Evolutionary conservation across 1,140 invertebrate genomes (phyloP).

Genomic region (Mylabris phalerata): DNA sequence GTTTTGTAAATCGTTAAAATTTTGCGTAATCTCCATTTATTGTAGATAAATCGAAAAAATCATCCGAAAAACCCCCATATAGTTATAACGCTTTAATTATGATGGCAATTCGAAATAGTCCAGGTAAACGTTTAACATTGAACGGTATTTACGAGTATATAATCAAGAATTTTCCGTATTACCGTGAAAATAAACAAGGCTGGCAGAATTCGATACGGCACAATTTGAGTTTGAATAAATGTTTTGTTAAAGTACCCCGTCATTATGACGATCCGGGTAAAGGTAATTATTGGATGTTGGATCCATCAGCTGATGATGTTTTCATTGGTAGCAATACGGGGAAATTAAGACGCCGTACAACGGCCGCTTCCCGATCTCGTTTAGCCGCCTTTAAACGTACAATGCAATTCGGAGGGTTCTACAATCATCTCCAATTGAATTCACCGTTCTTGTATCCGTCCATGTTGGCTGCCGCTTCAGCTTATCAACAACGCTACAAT

Average conservation of each 20-base stretch:
- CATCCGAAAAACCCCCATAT: conserved; percentile 87
- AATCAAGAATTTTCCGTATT: conserved; percentile 97
- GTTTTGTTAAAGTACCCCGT: conserved; percentile 93
- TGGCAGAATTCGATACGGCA: conserved; percentile 99
- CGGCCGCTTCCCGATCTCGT: conserved; percentile 75
- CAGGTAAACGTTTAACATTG: conserved; percentile 89
- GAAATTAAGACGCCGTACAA: conserved; percentile 81
- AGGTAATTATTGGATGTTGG: conserved; percentile 96
- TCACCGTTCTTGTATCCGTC: conserved; percentile 23
- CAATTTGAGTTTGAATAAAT: conserved; percentile 95
- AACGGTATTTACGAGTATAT: conserved; percentile 99
- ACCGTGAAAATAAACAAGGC: conserved; percentile 94
- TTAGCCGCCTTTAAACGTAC: conserved; percentile 81
- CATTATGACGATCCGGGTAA: conserved; percentile 93
- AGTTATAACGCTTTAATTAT: conserved; percentile 99
- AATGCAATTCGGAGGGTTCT: conserved; percentile 46
- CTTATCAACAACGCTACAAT: conserved; percentile 34
- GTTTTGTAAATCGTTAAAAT: no score
- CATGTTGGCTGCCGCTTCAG: conserved; percentile 35
- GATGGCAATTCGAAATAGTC: conserved; percentile 96
- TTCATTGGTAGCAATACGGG: conserved; percentile 97
- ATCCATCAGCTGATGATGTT: conserved; percentile 91
- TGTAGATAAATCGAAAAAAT: conserved; percentile 48
- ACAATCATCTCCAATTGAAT: conserved; percentile 46
- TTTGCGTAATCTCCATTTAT: no score